These are phyloP conservation scores for Coracopsis vasa DNA, from an alignment of 2,113 vertebrate species.

Conservation along the genomic window DNA sequence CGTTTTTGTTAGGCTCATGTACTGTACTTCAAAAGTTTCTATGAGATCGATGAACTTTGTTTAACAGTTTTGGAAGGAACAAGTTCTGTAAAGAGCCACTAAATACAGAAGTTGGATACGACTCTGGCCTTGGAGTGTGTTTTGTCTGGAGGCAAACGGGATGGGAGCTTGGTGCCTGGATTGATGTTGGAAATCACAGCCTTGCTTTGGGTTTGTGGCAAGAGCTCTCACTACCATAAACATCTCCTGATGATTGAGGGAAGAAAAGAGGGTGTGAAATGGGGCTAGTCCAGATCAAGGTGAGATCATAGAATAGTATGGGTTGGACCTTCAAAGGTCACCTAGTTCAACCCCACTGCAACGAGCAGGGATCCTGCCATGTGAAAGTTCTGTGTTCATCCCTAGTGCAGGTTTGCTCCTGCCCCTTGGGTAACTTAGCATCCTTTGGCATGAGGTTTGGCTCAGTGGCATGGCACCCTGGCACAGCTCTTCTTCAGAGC, in stretches of 20 bases:
- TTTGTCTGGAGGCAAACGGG: not conserved
- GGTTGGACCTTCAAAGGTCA: not conserved
- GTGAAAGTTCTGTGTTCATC: not conserved
- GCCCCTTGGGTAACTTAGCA: not conserved
- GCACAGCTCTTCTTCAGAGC: rapidly evolving
- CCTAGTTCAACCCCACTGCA: not conserved
- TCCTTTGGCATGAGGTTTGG: rapidly evolving
- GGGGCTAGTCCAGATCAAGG: not conserved
- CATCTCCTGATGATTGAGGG: too few species aligned
- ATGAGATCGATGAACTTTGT: conserved; percentile 80
- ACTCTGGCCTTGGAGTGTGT: conserved; percentile 47
- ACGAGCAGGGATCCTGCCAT: not conserved
- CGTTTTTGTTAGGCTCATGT: conserved; percentile 65
- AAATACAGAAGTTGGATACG: conserved; percentile 82
- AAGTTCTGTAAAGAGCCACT: conserved; percentile 77
- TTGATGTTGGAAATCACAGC: not conserved
- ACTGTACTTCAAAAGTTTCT: conserved; percentile 76
- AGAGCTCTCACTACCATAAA: not conserved
- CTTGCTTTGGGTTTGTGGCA: not conserved
- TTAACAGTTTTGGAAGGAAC: conserved; percentile 74
- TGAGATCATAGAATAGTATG: not conserved
- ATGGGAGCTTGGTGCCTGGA: not conserved
- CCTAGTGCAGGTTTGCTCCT: not conserved
- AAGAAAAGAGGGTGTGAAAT: not conserved
- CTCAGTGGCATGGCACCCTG: rapidly evolving